These are phyloP conservation scores for Antheraea pernyi DNA, from an alignment of 1,140 invertebrate genomes.

Conservation along the genomic window DNA sequence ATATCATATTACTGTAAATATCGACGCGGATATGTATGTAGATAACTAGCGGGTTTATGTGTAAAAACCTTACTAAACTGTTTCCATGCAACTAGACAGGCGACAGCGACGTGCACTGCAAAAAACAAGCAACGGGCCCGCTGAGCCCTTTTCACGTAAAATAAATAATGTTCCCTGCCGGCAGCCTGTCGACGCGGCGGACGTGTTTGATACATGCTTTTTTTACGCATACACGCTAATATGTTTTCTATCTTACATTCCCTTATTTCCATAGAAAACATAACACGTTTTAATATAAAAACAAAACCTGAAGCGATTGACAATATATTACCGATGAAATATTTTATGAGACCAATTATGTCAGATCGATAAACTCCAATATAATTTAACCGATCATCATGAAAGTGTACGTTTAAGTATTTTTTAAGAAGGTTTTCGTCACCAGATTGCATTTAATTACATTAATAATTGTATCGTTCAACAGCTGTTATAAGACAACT, in stretches of 20 bases:
- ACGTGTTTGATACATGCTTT: conserved; percentile 27
- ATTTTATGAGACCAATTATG: too few relatives aligned
- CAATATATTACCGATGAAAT: too few relatives aligned
- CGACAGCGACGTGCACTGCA: conserved; percentile 39
- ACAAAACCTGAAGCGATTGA: too few relatives aligned
- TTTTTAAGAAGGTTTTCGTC: too few relatives aligned
- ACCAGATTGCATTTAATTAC: too few relatives aligned
- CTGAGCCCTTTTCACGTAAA: conserved; percentile 48
- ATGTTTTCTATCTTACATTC: conserved; percentile 31
- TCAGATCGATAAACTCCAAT: too few relatives aligned
- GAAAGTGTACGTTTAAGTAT: too few relatives aligned
- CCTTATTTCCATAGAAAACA: neutral
- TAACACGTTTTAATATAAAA: too few relatives aligned
- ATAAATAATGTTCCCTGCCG: conserved; percentile 70
- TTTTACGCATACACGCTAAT: conserved; percentile 36
- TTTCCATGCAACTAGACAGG: conserved; percentile 51
- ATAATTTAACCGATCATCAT: too few relatives aligned
- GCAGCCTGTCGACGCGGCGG: conserved; percentile 31
- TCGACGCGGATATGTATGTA: too few relatives aligned
- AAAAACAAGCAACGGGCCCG: conserved; percentile 40
- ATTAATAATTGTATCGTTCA: too few relatives aligned
- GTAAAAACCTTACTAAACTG: conserved; percentile 50
- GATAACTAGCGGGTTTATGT: neutral
- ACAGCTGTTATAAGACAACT: too few relatives aligned
- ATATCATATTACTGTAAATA: neutral